Evolutionary conservation across 1,140 invertebrate genomes (phyloP).

Genomic region (Meteorus sp.): DNA sequence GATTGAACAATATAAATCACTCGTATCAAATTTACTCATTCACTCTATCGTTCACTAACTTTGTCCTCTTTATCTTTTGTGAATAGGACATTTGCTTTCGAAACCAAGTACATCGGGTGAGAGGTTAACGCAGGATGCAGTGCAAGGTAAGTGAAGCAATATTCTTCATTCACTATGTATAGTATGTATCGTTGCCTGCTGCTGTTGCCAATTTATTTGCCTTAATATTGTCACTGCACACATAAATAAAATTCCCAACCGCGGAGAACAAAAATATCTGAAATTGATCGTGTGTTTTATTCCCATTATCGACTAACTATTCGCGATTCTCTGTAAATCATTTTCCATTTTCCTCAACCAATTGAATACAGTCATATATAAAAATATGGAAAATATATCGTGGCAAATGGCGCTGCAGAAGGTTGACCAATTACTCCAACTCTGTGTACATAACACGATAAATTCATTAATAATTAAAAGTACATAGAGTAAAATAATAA

Average conservation of each 20-base stretch:
- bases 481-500: background rate
- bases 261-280: too few species aligned
- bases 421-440: slow-evolving; percentile 23
- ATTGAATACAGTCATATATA: background rate
- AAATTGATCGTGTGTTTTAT: too few species aligned
- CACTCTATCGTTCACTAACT: background rate
- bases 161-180: slow-evolving; percentile 25
- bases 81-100: slow-evolving; percentile 54
- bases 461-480: too few species aligned
- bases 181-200: slow-evolving; percentile 32
- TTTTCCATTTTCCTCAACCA: too few species aligned
- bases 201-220: slow-evolving; percentile 32
- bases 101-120: slow-evolving; percentile 58
- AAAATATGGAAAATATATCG: slow-evolving; percentile 5
- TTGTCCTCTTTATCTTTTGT: slow-evolving; percentile 15
- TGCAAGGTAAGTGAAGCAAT: slow-evolving; percentile 54
- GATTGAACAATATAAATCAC: too few species aligned
- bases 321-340: background rate
- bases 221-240: slow-evolving; percentile 10
- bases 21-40: background rate
- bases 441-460: slow-evolving; percentile 22
- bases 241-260: background rate
- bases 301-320: background rate
- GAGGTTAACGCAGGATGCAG: slow-evolving; percentile 52
- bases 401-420: slow-evolving; percentile 28